A percentile compares a stretch with the other conserved stretches of the same genome.
These are phyloP conservation scores for Drosophila yooni DNA, from an alignment of 2,888 invertebrate genomes.

Conservation along the genomic window DNA sequence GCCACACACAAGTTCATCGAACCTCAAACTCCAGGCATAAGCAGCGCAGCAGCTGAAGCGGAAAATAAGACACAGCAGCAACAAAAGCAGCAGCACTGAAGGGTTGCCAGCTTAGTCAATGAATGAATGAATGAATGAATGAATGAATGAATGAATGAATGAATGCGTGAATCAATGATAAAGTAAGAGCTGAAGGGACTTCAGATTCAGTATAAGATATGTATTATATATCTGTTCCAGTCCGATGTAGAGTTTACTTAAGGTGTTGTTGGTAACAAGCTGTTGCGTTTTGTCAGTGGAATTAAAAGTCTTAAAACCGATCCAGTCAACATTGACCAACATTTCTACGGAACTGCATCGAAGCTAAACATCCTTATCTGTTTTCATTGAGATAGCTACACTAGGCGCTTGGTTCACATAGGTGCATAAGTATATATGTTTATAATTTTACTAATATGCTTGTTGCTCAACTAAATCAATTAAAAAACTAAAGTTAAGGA, in stretches of 20 bases:
- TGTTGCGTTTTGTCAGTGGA: too few relatives aligned
- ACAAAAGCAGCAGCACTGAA: constrained; percentile 27
- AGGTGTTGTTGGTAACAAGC: too few relatives aligned
- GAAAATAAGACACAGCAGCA: constrained; percentile 34
- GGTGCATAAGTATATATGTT: background rate
- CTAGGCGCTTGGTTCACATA: background rate
- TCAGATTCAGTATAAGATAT: background rate
- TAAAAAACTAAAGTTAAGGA: constrained; percentile 19
- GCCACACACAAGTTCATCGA: constrained; percentile 72
- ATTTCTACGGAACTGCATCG: background rate
- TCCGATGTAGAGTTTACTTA: background rate
- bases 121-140: constrained; percentile 14
- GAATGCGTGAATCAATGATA: background rate
- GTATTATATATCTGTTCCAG: background rate
- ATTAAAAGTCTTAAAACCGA: background rate
- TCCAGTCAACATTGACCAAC: background rate
- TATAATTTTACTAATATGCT: constrained; percentile 9
- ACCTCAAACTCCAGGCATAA: constrained; percentile 60
- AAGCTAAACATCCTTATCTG: background rate
- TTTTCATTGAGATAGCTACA: background rate
- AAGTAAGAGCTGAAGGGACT: background rate
- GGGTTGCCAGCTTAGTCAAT: constrained; percentile 47
- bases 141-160: constrained; percentile 3
- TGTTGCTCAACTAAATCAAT: constrained; percentile 47
- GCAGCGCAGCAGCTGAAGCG: constrained; percentile 39